Evolutionary conservation across 1,140 invertebrate genomes (phyloP), one percentile per base, ranked within the genome.

Genomic region (Dendrolimus kikuchii): DNA sequence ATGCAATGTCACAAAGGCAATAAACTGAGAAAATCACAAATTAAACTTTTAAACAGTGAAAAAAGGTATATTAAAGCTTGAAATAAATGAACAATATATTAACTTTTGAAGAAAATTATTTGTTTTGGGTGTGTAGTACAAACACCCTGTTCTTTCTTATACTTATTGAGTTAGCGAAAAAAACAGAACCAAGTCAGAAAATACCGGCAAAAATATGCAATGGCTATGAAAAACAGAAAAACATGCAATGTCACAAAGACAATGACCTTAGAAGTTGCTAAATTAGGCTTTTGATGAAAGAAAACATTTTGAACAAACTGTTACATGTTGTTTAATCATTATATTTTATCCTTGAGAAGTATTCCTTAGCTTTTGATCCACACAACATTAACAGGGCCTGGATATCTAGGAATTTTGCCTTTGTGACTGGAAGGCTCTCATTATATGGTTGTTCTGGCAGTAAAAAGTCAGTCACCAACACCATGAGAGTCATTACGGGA

Each of bases 331-430:
- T 23, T 23, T 23, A 23, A 23, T 23, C 23, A 23, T 23, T 59
- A 59, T 59, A 59, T 59, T 53, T 59, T 37, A 59, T 53, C 42
- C 38, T 51, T 59, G 51, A 53, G 47, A 53, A 59, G 51, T 59
- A 59, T 59, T 59, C 7, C 48, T 54, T 50, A 54, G 57, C 43
- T 59, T 42, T 59, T 55, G 49, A 52, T 55, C 52, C 49, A 59
- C 44, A 59, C 54, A 59, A 49, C 48, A 51, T 59, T 55, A 48
- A 54, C 41, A 59, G 40, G 8, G 49, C 37, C 57, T 58, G 56
- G 51, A 49, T 51, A 44, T 43, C 50, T 10, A 42, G 23, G 1
- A 1, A 23, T 23, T 23, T 23, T 23, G 23, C 23, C 23, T 23
- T 23, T 23, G 1, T 23, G 3, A 23, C 23, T 23, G 23, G 23